Percentiles rank a stretch among this genome's conserved stretches.
Evolutionary conservation across 2,113 vertebrate species (phyloP).

Genomic region (Budorcas taxicolor): DNA sequence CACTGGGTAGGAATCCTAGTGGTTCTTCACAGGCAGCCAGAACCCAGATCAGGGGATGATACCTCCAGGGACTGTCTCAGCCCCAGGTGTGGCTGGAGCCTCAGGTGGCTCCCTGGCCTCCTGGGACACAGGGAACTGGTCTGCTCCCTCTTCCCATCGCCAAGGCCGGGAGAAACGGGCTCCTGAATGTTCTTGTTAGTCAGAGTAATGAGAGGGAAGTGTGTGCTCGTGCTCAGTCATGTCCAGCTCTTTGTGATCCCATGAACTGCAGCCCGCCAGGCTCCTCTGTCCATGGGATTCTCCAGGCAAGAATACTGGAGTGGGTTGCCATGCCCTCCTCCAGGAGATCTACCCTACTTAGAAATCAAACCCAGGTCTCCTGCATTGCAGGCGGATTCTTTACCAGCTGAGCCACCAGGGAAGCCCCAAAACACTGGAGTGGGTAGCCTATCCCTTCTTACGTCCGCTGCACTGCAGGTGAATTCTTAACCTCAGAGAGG

Average conservation of each 20-base stretch:
- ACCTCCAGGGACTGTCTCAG: neutral
- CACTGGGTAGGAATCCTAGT: neutral
- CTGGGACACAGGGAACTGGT: fast-evolving
- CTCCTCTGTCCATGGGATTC: neutral
- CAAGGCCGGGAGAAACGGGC: fast-evolving
- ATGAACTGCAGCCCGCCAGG: neutral
- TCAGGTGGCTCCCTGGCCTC: neutral
- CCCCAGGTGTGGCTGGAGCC: neutral
- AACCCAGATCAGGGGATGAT: neutral
- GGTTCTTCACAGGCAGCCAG: neutral
- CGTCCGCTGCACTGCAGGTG: neutral
- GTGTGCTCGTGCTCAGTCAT: fast-evolving
- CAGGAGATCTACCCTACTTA: neutral
- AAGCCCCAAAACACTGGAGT: neutral
- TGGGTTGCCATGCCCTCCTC: neutral
- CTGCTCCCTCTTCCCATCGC: neutral
- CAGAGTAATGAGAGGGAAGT: neutral
- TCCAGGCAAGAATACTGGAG: neutral
- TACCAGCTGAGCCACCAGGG: neutral
- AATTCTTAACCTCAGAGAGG: neutral
- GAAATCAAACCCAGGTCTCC: neutral
- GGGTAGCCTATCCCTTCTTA: neutral
- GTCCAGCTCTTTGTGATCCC: neutral
- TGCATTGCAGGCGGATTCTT: neutral
- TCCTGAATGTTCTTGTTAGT: fast-evolving